Conservation (phyloP, 2,113 vertebrate species). For the Ammodytes dubius region DNA sequence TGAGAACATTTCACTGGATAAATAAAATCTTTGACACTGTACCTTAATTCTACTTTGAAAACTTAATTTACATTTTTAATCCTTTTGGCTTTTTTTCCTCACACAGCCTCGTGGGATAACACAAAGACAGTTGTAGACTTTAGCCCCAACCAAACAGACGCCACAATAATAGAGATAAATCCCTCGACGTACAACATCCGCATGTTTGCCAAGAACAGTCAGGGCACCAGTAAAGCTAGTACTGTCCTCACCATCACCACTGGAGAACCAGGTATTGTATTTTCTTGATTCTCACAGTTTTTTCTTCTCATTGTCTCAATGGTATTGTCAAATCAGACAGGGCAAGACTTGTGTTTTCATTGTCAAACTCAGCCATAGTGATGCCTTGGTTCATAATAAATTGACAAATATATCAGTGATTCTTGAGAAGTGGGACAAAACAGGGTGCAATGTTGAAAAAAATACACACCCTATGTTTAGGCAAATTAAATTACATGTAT, state of each 20-base stretch:
- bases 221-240: constrained; percentile 68
- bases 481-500: too few relatives aligned
- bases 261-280: constrained; percentile 60
- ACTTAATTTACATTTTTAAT: not conserved
- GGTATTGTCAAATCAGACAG: constrained; percentile 5
- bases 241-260: constrained; percentile 74
- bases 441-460: too few relatives aligned
- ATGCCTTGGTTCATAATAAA: not conserved
- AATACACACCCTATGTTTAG: too few relatives aligned
- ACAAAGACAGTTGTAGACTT: constrained; percentile 65
- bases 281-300: not conserved
- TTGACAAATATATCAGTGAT: too few relatives aligned
- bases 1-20: not conserved
- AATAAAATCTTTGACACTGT: not conserved
- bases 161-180: constrained; percentile 74
- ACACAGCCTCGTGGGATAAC: constrained; percentile 73
- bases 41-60: not conserved
- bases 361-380: not conserved
- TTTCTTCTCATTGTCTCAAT: not conserved
- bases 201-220: constrained; percentile 73
- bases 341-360: not conserved
- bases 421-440: too few relatives aligned
- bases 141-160: constrained; percentile 60
- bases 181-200: constrained; percentile 76
- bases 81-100: not conserved